Conservation (phyloP, 2,888 invertebrate species). For the Acheta domesticus region DNA sequence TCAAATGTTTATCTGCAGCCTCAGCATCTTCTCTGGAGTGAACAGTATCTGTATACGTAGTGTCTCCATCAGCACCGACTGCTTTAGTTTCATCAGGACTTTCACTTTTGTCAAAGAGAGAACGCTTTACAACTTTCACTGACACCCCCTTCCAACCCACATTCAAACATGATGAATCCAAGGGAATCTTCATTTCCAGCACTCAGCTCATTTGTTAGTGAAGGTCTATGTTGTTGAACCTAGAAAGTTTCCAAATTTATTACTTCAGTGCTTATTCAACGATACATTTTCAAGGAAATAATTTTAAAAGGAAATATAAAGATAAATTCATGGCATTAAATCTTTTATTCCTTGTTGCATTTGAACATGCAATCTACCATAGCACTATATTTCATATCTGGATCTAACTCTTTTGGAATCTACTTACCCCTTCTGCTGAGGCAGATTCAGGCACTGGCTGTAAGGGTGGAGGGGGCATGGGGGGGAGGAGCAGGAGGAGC, state of each 20-base stretch:
- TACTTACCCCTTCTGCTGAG: constrained; percentile 12
- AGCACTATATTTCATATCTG: too few relatives aligned
- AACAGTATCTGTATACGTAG: constrained; percentile 48
- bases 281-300: too few relatives aligned
- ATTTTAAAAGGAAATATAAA: too few relatives aligned
- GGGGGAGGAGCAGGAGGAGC: not conserved
- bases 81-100: constrained; percentile 51
- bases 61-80: constrained; percentile 46
- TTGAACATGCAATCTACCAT: too few relatives aligned
- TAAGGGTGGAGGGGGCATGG: not conserved
- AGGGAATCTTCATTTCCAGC: constrained; percentile 57
- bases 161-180: constrained; percentile 96
- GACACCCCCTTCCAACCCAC: constrained; percentile 86
- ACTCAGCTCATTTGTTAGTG: constrained; percentile 36
- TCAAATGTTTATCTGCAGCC: constrained; percentile 40
- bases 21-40: constrained; percentile 48
- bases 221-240: constrained; percentile 25
- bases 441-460: not conserved
- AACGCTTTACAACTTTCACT: constrained; percentile 71
- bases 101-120: constrained; percentile 71
- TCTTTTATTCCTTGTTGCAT: too few relatives aligned
- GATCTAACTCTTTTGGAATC: too few relatives aligned
- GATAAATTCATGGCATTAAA: too few relatives aligned
- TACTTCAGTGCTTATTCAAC: too few relatives aligned
- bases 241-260: not conserved